Evolutionary conservation across 2,797 vertebrate species (phyloP).

Genomic region (Neosalanx taihuensis): DNA sequence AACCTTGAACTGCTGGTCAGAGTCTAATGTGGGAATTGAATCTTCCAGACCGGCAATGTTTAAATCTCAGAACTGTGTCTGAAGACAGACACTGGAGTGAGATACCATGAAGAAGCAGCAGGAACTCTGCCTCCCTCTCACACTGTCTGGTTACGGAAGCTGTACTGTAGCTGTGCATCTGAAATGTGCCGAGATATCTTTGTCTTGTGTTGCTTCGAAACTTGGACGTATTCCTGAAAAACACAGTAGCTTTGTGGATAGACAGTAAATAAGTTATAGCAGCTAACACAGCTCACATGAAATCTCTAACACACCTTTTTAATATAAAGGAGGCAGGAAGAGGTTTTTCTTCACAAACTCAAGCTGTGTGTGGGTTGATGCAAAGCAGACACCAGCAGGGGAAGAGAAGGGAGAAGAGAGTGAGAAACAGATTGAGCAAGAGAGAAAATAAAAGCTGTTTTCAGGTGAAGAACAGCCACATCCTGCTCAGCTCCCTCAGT

Average conservation of each 20-base stretch:
- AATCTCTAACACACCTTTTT: constrained; percentile 1
- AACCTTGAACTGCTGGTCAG: constrained; percentile 32
- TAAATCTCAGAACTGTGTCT: no score
- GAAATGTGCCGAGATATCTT: no score
- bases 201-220: no score
- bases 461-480: constrained; percentile 58
- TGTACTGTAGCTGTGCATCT: no score
- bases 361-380: constrained; percentile 48
- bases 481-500: constrained; percentile 53
- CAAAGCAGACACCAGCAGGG: constrained; percentile 39
- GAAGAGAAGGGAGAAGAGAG: constrained; percentile 25
- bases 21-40: constrained; percentile 33
- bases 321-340: constrained; percentile 13
- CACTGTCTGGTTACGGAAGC: not conserved
- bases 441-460: constrained; percentile 38
- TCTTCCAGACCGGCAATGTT: not conserved
- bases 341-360: constrained; percentile 26
- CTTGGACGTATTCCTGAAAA: no score
- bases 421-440: constrained; percentile 28
- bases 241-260: not conserved
- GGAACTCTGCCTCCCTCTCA: not conserved
- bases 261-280: not conserved
- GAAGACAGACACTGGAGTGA: not conserved
- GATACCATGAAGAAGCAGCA: constrained; percentile 17
- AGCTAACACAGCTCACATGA: constrained; percentile 38